Evolutionary conservation across 2,888 invertebrate genomes (phyloP).

Genomic region (Petrolisthes manimaculis): DNA sequence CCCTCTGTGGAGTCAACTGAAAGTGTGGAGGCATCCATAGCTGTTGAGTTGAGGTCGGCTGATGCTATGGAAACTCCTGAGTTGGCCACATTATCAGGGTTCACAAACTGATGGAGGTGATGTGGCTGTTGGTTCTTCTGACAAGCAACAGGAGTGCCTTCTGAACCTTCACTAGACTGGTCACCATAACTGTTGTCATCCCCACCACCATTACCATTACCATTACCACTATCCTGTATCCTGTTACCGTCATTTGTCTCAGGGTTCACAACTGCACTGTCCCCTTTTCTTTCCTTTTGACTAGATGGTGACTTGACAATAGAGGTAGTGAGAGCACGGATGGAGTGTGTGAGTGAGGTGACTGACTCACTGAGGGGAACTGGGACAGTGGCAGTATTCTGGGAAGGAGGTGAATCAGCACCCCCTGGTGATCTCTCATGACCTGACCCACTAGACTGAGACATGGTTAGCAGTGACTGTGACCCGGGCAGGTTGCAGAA

Average conservation of each 20-base stretch:
- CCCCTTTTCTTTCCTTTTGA: conserved; percentile 14
- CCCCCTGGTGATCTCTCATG: conserved; percentile 60
- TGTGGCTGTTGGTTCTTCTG: conserved; percentile 45
- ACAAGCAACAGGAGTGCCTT: conserved; percentile 54
- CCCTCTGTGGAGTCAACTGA: conserved; percentile 62
- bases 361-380: conserved; percentile 57
- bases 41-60: conserved; percentile 61
- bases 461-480: conserved; percentile 62
- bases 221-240: background rate
- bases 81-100: conserved; percentile 29
- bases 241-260: background rate
- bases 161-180: conserved; percentile 40
- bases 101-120: conserved; percentile 37
- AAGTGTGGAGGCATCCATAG: conserved; percentile 58
- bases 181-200: conserved; percentile 10
- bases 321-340: conserved; percentile 58
- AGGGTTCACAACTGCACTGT: background rate
- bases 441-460: conserved; percentile 63
- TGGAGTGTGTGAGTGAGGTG: conserved; percentile 55
- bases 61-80: conserved; percentile 46
- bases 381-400: conserved; percentile 23
- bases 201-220: conserved; percentile 3
- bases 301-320: conserved; percentile 55
- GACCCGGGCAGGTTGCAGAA: conserved; percentile 65
- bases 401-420: conserved; percentile 41